Percentiles rank a stretch among this genome's conserved stretches.
These are phyloP conservation scores for Brachyopa scutellaris DNA, from an alignment of 2,888 invertebrate genomes.

Conservation along the genomic window DNA sequence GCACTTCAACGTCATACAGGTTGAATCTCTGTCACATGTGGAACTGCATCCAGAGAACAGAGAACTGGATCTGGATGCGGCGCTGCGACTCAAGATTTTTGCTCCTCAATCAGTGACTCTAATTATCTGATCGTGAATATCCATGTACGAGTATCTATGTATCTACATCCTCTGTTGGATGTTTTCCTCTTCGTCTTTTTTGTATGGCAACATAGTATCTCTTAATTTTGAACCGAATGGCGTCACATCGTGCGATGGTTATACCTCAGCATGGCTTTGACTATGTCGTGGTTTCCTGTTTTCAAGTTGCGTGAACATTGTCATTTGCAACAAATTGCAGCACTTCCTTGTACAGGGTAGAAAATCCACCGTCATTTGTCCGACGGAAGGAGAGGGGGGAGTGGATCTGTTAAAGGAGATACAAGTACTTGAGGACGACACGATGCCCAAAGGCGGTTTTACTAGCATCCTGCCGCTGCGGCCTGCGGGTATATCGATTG, in stretches of 20 bases:
- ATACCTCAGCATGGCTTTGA: background rate
- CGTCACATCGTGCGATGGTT: slow-evolving; percentile 5
- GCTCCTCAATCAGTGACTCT: slow-evolving; percentile 64
- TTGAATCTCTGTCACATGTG: slow-evolving; percentile 16
- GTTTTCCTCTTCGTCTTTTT: background rate
- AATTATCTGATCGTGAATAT: slow-evolving; percentile 69
- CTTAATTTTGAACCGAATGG: slow-evolving; percentile 38
- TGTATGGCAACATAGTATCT: slow-evolving; percentile 27
- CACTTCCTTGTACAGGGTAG: slow-evolving; percentile 44
- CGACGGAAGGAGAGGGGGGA: too few relatives aligned
- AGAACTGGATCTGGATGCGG: slow-evolving; percentile 50
- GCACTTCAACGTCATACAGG: slow-evolving; percentile 22
- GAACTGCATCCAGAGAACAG: background rate
- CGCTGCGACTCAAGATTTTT: slow-evolving; percentile 35
- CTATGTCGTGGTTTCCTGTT: slow-evolving; percentile 24
- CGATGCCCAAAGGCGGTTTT: too few relatives aligned
- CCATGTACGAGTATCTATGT: slow-evolving; percentile 24
- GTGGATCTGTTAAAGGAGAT: too few relatives aligned
- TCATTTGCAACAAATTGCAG: slow-evolving; percentile 30
- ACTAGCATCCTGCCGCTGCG: too few relatives aligned
- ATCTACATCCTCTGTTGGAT: background rate
- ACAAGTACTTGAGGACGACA: too few relatives aligned
- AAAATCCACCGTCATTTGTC: too few relatives aligned
- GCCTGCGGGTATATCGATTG: too few relatives aligned
- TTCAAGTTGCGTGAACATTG: slow-evolving; percentile 43